Conservation (phyloP, 2,113 vertebrate genomes). For the Scatophagus argus region DNA sequence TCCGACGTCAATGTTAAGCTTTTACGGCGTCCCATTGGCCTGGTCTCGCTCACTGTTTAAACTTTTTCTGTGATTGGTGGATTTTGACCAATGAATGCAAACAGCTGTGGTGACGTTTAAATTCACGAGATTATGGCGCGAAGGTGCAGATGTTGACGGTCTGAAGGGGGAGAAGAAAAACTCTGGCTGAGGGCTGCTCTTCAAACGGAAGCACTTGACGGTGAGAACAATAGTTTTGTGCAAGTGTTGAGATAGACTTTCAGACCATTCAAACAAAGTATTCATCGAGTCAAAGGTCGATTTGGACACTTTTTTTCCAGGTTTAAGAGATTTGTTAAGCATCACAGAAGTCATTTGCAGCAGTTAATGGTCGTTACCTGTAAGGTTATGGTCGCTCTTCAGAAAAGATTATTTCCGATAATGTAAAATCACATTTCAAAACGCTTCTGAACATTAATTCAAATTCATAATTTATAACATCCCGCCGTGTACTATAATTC, state of each 20-base stretch:
- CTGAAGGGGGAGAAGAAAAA: slow-evolving; percentile 13
- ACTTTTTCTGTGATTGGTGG: slow-evolving; percentile 49
- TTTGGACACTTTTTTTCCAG: neutral
- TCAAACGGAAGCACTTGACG: slow-evolving; percentile 50
- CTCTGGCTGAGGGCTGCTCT: neutral
- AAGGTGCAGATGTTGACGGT: slow-evolving; percentile 67
- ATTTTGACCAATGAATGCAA: slow-evolving; percentile 67
- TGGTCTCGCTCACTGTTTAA: slow-evolving; percentile 15
- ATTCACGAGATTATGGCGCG: slow-evolving; percentile 73
- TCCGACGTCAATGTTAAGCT: no score
- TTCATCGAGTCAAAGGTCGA: neutral
- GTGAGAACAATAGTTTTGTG: slow-evolving; percentile 67
- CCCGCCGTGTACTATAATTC: neutral
- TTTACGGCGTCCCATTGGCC: no score
- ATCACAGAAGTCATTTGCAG: neutral
- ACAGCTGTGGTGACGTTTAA: slow-evolving; percentile 45
- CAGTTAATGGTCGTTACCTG: slow-evolving; percentile 1
- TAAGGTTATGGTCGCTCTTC: slow-evolving; percentile 21
- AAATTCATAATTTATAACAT: neutral
- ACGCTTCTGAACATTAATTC: neutral
- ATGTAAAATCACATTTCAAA: neutral
- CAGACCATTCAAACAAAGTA: neutral
- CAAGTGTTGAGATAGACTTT: slow-evolving; percentile 28
- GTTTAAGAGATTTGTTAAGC: neutral
- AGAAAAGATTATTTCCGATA: neutral